Conservation (phyloP, 1,140 invertebrate genomes). For the Neotoxoptera formosana region DNA sequence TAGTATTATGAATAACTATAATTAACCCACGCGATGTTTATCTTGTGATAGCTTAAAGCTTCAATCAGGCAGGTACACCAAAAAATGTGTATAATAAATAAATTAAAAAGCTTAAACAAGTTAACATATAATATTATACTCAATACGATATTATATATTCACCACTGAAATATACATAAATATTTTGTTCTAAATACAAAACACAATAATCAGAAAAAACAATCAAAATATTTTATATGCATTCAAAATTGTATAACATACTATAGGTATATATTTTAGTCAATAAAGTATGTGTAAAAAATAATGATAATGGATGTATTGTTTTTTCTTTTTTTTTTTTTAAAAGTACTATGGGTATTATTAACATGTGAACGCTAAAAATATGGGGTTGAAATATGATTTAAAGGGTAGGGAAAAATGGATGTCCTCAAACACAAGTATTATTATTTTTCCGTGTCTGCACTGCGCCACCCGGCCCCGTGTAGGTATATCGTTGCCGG, state of each 20-base stretch:
- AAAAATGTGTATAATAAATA: background rate
- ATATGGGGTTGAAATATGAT: background rate
- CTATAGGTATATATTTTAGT: background rate
- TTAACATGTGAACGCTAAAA: background rate
- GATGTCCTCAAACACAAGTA: background rate
- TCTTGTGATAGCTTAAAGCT: background rate
- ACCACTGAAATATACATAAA: background rate
- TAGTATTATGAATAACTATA: background rate
- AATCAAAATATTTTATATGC: background rate
- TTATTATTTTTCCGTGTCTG: background rate
- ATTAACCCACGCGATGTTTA: background rate
- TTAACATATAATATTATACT: background rate
- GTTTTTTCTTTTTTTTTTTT: too few relatives aligned
- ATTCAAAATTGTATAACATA: background rate
- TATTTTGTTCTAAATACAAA: background rate
- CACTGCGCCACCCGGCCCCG: background rate
- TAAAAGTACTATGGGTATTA: background rate
- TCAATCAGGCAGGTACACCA: background rate
- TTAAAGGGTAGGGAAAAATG: constrained; percentile 5
- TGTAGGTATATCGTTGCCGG: background rate
- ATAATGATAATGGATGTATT: background rate
- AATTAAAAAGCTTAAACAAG: background rate
- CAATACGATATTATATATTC: background rate
- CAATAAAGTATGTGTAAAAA: background rate
- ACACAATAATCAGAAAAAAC: background rate